phyloP scores from a whole-genome alignment of 2,888 invertebrate genomes.

The Colostygia pectinataria region DNA sequence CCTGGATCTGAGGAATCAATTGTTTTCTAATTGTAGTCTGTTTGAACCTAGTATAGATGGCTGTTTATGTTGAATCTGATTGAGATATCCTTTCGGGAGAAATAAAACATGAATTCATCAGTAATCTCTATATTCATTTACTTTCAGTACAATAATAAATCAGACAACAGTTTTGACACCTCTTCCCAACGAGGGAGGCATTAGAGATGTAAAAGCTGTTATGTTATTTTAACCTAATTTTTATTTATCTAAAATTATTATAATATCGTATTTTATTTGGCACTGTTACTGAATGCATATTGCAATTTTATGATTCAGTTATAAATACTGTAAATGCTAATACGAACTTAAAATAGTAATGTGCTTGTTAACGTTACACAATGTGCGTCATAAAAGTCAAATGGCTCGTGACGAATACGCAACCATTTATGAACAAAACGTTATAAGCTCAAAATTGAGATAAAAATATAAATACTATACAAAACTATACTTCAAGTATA shows the following conservation, averaged over 20 bases:
- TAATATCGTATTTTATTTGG: slow-evolving; percentile 37
- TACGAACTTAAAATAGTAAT: not conserved
- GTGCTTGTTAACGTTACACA: not conserved
- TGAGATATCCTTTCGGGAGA: slow-evolving; percentile 1
- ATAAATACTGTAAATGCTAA: not conserved
- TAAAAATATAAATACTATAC: slow-evolving; percentile 17
- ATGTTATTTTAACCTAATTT: slow-evolving; percentile 51
- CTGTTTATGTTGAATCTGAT: too few species aligned
- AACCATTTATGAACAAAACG: not conserved
- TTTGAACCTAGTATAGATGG: too few species aligned
- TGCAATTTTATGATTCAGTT: slow-evolving; percentile 19
- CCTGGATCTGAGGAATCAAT: too few species aligned
- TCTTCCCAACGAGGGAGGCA: slow-evolving; percentile 56
- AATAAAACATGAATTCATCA: slow-evolving; percentile 55
- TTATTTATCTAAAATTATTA: slow-evolving; percentile 32
- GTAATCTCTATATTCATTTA: slow-evolving; percentile 77
- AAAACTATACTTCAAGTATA: slow-evolving; percentile 15
- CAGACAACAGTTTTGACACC: slow-evolving; percentile 76
- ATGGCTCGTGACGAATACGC: slow-evolving; percentile 2
- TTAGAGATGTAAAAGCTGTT: slow-evolving; percentile 75
- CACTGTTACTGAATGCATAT: slow-evolving; percentile 31
- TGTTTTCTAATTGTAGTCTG: too few species aligned
- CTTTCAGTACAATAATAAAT: slow-evolving; percentile 75
- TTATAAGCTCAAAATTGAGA: slow-evolving; percentile 25
- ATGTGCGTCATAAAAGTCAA: slow-evolving; percentile 8